Percentiles rank a stretch among this genome's conserved stretches.
phyloP scores from a whole-genome alignment of 2,888 invertebrate genomes.

The Druceiella hillmani region DNA sequence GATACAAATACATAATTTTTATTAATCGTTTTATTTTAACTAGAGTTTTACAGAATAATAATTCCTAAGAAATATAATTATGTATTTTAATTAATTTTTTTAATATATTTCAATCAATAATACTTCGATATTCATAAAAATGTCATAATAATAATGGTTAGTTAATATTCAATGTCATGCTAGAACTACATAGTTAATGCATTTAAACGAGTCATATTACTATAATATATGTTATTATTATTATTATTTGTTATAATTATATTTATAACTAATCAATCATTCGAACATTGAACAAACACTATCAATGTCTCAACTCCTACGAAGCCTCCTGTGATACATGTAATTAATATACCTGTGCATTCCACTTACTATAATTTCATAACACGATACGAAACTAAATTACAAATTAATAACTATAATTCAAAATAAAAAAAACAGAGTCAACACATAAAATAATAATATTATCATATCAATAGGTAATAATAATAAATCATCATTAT shows the following conservation, averaged over 20 bases:
- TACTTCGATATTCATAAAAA: slow-evolving; percentile 39
- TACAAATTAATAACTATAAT: too few species aligned
- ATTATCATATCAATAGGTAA: too few species aligned
- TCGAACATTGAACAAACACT: too few species aligned
- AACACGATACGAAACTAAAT: too few species aligned
- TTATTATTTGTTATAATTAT: too few species aligned
- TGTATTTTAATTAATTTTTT: slow-evolving; percentile 53
- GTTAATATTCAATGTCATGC: slow-evolving; percentile 50
- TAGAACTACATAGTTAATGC: slow-evolving; percentile 50
- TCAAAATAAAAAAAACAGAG: slow-evolving; percentile 49
- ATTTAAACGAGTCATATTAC: too few species aligned
- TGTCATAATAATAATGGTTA: slow-evolving; percentile 54
- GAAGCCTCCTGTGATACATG: too few species aligned
- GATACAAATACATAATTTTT: slow-evolving; percentile 44
- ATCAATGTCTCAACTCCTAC: too few species aligned
- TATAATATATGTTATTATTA: too few species aligned
- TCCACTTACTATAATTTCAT: too few species aligned
- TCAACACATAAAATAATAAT: slow-evolving; percentile 55
- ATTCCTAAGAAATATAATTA: slow-evolving; percentile 57
- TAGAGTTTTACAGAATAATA: slow-evolving; percentile 57
- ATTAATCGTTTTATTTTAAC: slow-evolving; percentile 52
- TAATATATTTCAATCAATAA: slow-evolving; percentile 53
- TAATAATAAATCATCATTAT: slow-evolving; percentile 44
- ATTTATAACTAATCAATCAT: too few species aligned
- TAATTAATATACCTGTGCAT: too few species aligned